Evolutionary conservation across 2,797 vertebrate genomes (phyloP).

Genomic region (Prionace glauca): DNA sequence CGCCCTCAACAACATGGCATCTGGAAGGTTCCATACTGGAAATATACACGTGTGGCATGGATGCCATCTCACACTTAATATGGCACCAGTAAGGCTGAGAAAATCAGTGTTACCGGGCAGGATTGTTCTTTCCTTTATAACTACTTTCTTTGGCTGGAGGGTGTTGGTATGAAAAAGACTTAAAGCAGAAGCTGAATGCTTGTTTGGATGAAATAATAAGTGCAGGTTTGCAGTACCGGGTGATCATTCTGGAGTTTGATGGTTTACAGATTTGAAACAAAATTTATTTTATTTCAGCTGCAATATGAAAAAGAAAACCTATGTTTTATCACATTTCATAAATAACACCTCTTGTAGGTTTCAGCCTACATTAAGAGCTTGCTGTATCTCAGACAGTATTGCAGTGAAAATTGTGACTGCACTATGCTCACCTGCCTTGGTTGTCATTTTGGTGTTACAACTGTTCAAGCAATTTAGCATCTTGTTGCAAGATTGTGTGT

Average conservation of each 20-base stretch:
- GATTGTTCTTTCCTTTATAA: not conserved
- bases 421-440: not conserved
- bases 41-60: no score
- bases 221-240: not conserved
- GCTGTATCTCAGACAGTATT: not conserved
- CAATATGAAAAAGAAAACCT: not conserved
- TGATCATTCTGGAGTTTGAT: not conserved
- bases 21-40: no score
- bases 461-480: not conserved
- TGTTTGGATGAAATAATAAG: not conserved
- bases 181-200: not conserved
- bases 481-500: not conserved
- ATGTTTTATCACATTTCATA: not conserved
- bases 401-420: not conserved
- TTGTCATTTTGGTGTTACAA: not conserved
- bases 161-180: not conserved
- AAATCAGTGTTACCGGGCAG: no score
- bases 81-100: no score
- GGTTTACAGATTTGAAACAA: not conserved
- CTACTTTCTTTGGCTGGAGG: no score
- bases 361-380: not conserved
- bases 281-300: not conserved
- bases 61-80: no score
- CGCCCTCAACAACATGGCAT: no score
- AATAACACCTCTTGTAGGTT: not conserved